Evolutionary conservation across 2,888 invertebrate genomes (phyloP).

Genomic region (Ariolimax columbianus): DNA sequence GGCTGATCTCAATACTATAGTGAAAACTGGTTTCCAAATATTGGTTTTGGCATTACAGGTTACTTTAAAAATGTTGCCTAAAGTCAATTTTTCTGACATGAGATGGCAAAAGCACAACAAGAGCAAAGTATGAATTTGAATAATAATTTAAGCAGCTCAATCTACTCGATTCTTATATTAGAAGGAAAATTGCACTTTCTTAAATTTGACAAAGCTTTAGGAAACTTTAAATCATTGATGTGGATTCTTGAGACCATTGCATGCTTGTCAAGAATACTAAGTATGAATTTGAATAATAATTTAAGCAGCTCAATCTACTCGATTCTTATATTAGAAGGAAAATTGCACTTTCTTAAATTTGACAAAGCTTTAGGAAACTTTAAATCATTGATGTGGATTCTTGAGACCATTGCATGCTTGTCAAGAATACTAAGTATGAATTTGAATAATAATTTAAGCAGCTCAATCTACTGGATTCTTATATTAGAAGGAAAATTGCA

Average conservation of each 20-base stretch:
- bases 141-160: not conserved
- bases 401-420: no score
- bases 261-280: no score
- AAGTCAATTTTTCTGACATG: not conserved
- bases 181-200: no score
- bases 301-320: not conserved
- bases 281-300: not conserved
- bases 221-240: no score
- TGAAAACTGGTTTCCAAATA: not conserved
- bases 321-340: no score
- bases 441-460: not conserved
- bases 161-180: no score
- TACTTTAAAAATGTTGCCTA: not conserved
- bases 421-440: slow-evolving; percentile 11
- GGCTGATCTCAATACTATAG: not conserved
- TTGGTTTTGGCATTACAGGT: not conserved
- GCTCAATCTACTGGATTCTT: not conserved
- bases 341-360: no score
- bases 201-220: no score
- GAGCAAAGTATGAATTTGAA: slow-evolving; percentile 19
- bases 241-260: no score
- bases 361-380: no score
- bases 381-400: no score
- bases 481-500: no score
- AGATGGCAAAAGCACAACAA: slow-evolving; percentile 51